Percentiles rank a stretch among this genome's conserved stretches.
Conservation (phyloP, 92 coral and sea anemone species). For the Micromussa lordhowensis region DNA sequence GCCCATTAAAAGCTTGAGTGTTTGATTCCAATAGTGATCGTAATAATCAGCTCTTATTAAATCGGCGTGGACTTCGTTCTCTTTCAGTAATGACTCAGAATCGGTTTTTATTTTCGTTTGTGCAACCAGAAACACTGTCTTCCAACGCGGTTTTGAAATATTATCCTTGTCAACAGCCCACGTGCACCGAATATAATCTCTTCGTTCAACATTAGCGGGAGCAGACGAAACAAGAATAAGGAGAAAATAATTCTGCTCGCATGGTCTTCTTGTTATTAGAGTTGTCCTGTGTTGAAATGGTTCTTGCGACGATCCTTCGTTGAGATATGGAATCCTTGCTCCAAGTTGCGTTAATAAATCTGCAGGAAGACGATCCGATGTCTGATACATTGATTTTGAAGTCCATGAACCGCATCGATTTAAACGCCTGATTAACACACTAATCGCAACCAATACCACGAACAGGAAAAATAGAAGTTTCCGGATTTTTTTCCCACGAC, state of each 20-base stretch:
- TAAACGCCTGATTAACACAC: background rate
- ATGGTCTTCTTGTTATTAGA: background rate
- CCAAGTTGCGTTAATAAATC: background rate
- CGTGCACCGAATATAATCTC: conserved; percentile 50
- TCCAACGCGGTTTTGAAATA: conserved; percentile 27
- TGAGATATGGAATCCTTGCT: background rate
- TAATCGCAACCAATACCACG: background rate
- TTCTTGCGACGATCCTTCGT: background rate
- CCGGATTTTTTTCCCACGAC: background rate
- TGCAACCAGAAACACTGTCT: conserved; percentile 54
- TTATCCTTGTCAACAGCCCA: conserved; percentile 48
- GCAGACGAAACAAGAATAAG: conserved; percentile 62
- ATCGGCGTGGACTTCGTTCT: conserved; percentile 23
- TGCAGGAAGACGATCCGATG: background rate
- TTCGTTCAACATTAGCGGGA: conserved; percentile 49
- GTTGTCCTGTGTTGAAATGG: background rate
- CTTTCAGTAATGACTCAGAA: conserved; percentile 17
- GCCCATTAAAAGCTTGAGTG: conserved; percentile 15
- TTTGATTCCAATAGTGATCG: conserved; percentile 20
- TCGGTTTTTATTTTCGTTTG: conserved; percentile 20
- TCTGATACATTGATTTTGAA: background rate
- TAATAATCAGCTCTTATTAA: conserved; percentile 4
- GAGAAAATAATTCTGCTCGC: background rate
- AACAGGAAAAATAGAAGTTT: background rate
- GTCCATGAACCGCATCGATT: background rate